phyloP scores from a whole-genome alignment of 2,113 vertebrate species.

The Pyrgilauda ruficollis region DNA sequence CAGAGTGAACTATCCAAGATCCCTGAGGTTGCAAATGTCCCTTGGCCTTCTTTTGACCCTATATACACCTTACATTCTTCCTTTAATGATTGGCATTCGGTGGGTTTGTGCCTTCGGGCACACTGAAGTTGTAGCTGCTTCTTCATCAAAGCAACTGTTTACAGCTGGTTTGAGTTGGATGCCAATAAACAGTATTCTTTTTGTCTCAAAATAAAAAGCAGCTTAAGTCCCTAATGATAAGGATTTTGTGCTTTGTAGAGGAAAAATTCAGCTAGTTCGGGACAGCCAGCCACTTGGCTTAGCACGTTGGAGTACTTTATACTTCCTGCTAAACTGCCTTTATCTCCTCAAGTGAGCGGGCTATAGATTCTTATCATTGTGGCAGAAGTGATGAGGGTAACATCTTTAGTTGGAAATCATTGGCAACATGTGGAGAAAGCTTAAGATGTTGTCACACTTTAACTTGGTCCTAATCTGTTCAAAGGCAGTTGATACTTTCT shows the following conservation, averaged over 20 bases:
- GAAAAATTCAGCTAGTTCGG: constrained; percentile 72
- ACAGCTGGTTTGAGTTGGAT: constrained; percentile 89
- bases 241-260: constrained; percentile 78
- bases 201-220: constrained; percentile 86
- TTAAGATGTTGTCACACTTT: constrained; percentile 91
- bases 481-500: constrained; percentile 79
- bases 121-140: constrained; percentile 59
- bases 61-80: constrained; percentile 79
- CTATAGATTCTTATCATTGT: constrained; percentile 77
- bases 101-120: constrained; percentile 73
- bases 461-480: constrained; percentile 85
- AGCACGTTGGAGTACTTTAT: constrained; percentile 60
- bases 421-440: constrained; percentile 82
- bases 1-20: constrained; percentile 24
- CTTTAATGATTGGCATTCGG: constrained; percentile 82
- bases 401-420: constrained; percentile 81
- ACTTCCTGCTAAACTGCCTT: constrained; percentile 62
- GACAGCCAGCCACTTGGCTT: constrained; percentile 67
- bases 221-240: constrained; percentile 84
- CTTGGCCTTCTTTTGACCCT: constrained; percentile 71
- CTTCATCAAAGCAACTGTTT: constrained; percentile 94
- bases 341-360: constrained; percentile 73
- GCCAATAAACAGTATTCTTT: constrained; percentile 81
- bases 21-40: constrained; percentile 61
- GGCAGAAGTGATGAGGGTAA: constrained; percentile 79